Conservation (phyloP, 2,797 vertebrate species). For the Rallus crepitans region DNA sequence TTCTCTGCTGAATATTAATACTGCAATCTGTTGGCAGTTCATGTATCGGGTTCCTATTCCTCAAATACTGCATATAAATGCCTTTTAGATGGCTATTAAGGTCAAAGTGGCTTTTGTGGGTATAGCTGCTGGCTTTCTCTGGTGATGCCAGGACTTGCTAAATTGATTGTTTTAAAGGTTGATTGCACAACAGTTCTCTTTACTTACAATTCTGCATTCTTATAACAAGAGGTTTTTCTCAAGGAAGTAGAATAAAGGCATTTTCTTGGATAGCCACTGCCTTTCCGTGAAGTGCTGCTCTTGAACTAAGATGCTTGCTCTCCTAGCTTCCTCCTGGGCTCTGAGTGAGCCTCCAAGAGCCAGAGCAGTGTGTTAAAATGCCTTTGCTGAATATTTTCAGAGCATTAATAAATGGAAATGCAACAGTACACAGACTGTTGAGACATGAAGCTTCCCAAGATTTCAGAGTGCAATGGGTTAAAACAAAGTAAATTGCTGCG, state of each 20-base stretch:
- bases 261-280: neutral
- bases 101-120: neutral
- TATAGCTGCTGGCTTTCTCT: neutral
- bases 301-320: accelerated
- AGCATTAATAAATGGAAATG: neutral
- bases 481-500: accelerated
- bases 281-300: neutral
- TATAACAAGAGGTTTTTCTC: neutral
- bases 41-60: neutral
- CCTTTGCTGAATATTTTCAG: neutral
- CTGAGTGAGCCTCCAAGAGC: neutral
- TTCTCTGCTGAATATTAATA: neutral
- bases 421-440: accelerated
- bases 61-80: neutral
- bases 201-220: neutral
- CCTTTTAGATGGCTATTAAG: neutral
- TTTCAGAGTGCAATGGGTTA: neutral
- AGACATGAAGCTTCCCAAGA: neutral
- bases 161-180: neutral
- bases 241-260: neutral
- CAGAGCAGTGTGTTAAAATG: neutral
- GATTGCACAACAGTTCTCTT: neutral
- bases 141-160: neutral
- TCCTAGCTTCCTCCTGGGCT: no score
- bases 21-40: neutral